phyloP scores from a whole-genome alignment of 2,113 vertebrate genomes.

The Grus americana region DNA sequence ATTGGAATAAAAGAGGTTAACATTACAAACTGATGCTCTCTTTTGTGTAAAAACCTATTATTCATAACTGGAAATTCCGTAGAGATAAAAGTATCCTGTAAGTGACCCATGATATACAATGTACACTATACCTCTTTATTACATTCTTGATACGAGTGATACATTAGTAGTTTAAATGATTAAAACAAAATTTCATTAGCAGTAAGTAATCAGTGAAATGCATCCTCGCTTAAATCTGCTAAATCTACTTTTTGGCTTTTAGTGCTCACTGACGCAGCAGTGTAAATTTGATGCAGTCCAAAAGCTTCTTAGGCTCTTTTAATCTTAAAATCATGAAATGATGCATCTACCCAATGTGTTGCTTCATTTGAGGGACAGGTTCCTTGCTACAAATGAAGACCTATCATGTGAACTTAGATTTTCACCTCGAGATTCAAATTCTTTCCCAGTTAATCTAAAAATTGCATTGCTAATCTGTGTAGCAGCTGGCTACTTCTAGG shows the following conservation, averaged over 20 bases:
- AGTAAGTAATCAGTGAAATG: constrained; percentile 69
- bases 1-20: background rate
- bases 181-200: constrained; percentile 51
- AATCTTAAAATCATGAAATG: constrained; percentile 41
- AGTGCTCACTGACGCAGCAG: constrained; percentile 34
- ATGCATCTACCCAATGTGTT: background rate
- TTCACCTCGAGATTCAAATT: background rate
- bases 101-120: background rate
- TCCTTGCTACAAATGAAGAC: background rate
- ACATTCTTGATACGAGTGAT: background rate
- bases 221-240: constrained; percentile 56
- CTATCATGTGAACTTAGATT: background rate
- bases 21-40: background rate
- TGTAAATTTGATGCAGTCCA: constrained; percentile 36
- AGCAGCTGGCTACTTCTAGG: background rate
- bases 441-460: background rate
- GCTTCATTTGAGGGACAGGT: background rate
- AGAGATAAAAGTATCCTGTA: background rate
- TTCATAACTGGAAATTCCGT: background rate
- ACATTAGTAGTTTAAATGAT: constrained; percentile 34
- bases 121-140: background rate
- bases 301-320: constrained; percentile 64
- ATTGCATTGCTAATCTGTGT: background rate
- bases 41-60: background rate
- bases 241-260: constrained; percentile 56